Percentiles rank a stretch among this genome's conserved stretches.
phyloP scores from a whole-genome alignment of 2,888 invertebrate genomes.

The Ophion costatus region DNA sequence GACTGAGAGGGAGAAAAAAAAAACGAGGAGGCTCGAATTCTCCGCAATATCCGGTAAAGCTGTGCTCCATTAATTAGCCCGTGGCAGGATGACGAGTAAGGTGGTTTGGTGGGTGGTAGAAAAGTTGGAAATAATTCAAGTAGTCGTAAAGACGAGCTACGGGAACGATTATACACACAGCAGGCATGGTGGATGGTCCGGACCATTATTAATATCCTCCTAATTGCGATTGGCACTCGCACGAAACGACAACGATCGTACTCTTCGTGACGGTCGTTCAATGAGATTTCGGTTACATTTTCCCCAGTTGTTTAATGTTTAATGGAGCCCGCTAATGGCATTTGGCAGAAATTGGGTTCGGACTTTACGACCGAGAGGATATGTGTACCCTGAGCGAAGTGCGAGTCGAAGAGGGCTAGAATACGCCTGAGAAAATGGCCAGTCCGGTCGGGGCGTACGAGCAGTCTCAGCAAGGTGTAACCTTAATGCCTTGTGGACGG shows the following conservation, averaged over 20 bases:
- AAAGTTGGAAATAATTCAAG: constrained; percentile 51
- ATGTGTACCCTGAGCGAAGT: constrained; percentile 62
- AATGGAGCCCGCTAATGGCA: constrained; percentile 71
- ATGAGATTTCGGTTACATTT: constrained; percentile 70
- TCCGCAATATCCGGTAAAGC: constrained; percentile 25
- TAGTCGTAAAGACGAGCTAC: constrained; percentile 3
- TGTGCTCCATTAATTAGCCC: constrained; percentile 44
- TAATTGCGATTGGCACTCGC: constrained; percentile 65
- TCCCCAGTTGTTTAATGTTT: constrained; percentile 72
- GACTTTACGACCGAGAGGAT: constrained; percentile 70
- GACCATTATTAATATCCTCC: constrained; percentile 68
- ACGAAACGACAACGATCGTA: constrained; percentile 61
- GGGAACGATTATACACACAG: constrained; percentile 16
- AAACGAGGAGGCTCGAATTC: constrained; percentile 10
- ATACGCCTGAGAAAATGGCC: constrained; percentile 45
- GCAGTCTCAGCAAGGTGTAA: constrained; percentile 50
- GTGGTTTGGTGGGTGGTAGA: not conserved
- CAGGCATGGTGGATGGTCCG: not conserved
- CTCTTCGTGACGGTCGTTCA: constrained; percentile 55
- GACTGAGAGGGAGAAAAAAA: not conserved
- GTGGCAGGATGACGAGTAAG: constrained; percentile 4
- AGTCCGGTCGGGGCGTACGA: constrained; percentile 43
- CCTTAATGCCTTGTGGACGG: constrained; percentile 61
- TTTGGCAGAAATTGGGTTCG: constrained; percentile 71
- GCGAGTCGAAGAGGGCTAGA: constrained; percentile 45